Evolutionary conservation across 2,888 invertebrate species (phyloP).

Genomic region (Drosophila longiperda): DNA sequence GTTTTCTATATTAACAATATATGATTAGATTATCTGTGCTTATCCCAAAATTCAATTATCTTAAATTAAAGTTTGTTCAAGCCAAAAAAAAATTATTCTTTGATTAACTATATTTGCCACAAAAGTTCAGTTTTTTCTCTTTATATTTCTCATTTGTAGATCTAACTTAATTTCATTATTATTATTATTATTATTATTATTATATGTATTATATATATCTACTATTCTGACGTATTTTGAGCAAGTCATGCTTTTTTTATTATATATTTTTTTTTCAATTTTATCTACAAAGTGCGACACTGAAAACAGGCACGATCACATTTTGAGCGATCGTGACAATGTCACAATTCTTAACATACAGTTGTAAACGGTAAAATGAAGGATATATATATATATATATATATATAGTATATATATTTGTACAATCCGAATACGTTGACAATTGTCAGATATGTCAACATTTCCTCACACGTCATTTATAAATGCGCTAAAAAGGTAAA

Average conservation of each 20-base stretch:
- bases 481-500: conserved; percentile 18
- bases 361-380: conserved; percentile 34
- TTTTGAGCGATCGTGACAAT: conserved; percentile 62
- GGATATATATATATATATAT: conserved; percentile 23
- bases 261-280: conserved; percentile 7
- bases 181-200: neutral
- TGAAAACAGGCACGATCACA: conserved; percentile 56
- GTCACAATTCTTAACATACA: conserved; percentile 36
- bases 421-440: conserved; percentile 9
- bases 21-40: neutral
- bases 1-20: neutral
- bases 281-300: conserved; percentile 26
- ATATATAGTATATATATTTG: neutral
- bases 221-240: conserved; percentile 23
- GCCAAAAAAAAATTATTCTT: neutral
- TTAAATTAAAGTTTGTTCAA: neutral
- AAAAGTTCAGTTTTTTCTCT: neutral
- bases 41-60: neutral
- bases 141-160: neutral
- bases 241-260: conserved; percentile 38
- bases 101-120: neutral
- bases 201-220: neutral
- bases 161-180: neutral
- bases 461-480: conserved; percentile 39
- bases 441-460: neutral